Evolutionary conservation across 2,797 vertebrate species (phyloP).

Genomic region (Mergus octosetaceus): DNA sequence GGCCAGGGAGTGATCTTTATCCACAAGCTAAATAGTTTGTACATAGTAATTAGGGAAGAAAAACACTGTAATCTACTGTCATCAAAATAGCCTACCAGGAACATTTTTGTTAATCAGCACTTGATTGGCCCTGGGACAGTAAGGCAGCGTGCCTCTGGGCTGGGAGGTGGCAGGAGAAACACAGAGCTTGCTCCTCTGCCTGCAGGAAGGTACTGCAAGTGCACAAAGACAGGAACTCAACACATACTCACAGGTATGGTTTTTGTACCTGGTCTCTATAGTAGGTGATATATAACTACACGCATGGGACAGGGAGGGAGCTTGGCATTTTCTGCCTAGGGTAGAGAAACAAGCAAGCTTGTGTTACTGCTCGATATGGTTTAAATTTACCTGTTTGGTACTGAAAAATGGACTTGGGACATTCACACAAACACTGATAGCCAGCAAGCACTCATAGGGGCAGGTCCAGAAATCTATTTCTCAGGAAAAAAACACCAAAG

Average conservation of each 20-base stretch:
- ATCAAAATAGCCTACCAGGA: not conserved
- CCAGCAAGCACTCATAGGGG: not conserved
- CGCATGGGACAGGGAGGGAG: not conserved
- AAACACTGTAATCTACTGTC: not conserved
- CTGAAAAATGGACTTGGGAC: not conserved
- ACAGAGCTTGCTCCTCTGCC: not conserved
- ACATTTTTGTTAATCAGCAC: not conserved
- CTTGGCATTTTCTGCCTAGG: not conserved
- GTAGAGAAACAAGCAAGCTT: not conserved
- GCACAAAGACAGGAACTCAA: fast-evolving
- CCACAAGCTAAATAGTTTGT: not conserved
- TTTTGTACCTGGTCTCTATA: not conserved
- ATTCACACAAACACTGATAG: not conserved
- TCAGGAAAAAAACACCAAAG: not conserved
- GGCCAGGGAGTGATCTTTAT: not conserved
- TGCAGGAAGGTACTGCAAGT: not conserved
- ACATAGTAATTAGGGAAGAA: not conserved
- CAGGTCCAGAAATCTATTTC: not conserved
- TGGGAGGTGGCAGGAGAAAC: not conserved
- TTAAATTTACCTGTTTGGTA: not conserved
- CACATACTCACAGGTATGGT: not conserved
- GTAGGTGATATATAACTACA: fast-evolving
- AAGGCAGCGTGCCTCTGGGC: not conserved
- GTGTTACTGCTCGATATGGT: not conserved
- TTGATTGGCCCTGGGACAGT: not conserved